Evolutionary conservation across 2,888 invertebrate species (phyloP).

Genomic region (Gandaritis pyraliata): DNA sequence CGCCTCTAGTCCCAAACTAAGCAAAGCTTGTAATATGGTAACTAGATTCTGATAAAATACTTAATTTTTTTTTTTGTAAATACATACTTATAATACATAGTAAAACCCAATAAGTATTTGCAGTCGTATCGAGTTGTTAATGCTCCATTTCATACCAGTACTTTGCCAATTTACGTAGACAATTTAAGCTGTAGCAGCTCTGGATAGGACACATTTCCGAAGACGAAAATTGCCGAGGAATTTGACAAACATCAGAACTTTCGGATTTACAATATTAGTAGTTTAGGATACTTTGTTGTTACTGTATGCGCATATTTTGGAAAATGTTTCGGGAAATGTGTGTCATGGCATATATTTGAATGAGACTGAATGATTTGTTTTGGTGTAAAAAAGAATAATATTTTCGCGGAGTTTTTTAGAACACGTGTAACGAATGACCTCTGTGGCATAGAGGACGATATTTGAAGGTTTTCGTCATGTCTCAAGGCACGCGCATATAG

Average conservation of each 20-base stretch:
- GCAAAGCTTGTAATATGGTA: too few species aligned
- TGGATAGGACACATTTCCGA: too few species aligned
- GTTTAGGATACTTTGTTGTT: not conserved
- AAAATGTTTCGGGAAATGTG: slow-evolving; percentile 34
- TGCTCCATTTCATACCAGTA: too few species aligned
- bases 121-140: too few species aligned
- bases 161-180: too few species aligned
- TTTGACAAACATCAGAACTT: not conserved
- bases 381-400: not conserved
- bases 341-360: slow-evolving; percentile 33
- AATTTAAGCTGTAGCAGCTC: too few species aligned
- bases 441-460: not conserved
- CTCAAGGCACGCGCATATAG: not conserved
- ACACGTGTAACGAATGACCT: not conserved
- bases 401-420: not conserved
- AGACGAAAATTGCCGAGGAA: too few species aligned
- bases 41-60: too few species aligned
- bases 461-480: not conserved
- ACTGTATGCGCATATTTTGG: slow-evolving; percentile 49
- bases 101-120: too few species aligned
- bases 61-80: too few species aligned
- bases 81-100: too few species aligned
- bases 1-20: too few species aligned
- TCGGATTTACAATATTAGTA: not conserved
- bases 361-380: slow-evolving; percentile 20